Evolutionary conservation across 1,140 invertebrate genomes (phyloP).

Genomic region (Caenorhabditis tropicalis): DNA sequence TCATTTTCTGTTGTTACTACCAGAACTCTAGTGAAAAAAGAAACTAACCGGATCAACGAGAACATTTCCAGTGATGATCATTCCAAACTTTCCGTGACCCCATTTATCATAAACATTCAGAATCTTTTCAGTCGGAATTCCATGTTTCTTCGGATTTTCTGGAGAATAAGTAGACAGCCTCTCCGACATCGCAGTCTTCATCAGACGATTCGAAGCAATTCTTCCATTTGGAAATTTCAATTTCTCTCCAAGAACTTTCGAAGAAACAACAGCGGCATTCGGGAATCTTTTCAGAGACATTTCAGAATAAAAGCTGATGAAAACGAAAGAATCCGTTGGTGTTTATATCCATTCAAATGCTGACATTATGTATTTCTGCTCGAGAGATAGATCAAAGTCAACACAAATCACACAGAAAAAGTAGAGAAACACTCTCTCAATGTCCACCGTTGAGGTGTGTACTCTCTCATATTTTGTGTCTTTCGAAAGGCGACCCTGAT

Average conservation of each 20-base stretch:
- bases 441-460: too few species aligned
- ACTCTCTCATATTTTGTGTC: too few species aligned
- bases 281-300: neutral
- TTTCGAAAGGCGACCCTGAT: too few species aligned
- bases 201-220: constrained; percentile 44
- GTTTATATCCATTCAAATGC: too few species aligned
- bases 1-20: too few species aligned
- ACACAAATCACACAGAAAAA: too few species aligned
- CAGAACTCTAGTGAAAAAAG: neutral
- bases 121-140: constrained; percentile 57
- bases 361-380: too few species aligned
- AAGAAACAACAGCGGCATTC: neutral
- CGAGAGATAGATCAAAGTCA: too few species aligned
- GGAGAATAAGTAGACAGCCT: constrained; percentile 45
- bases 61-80: constrained; percentile 60
- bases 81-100: constrained; percentile 55
- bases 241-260: constrained; percentile 16
- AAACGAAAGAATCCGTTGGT: constrained; percentile 50
- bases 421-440: too few species aligned
- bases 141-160: constrained; percentile 26
- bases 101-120: constrained; percentile 60
- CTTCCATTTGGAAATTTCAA: constrained; percentile 30
- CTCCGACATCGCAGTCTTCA: constrained; percentile 58
- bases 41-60: constrained; percentile 51
- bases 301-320: neutral